Evolutionary conservation across 2,113 vertebrate species (phyloP), one percentile per base, ranked within the genome.

Genomic region (Misgurnus mizolepis): DNA sequence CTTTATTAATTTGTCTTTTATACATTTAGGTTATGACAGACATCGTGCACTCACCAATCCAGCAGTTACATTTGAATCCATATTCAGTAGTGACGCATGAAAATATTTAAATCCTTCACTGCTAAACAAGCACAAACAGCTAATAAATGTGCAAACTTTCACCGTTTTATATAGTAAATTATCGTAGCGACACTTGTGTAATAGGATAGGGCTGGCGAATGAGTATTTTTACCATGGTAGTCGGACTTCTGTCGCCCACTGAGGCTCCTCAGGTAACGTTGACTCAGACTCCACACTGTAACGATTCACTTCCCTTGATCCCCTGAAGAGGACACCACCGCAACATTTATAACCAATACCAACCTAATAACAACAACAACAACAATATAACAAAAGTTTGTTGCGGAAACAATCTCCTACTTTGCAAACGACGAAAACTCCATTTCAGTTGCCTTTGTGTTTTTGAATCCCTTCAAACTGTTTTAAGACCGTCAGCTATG

Each of bases 231-330:
- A 87, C 82, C 82, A 60, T 6, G 76, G 41, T 39, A 70, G 4
- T n/a, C 14, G 53, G 22, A 64, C 18, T 17, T 50, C 49, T 62
- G 27, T 71, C 61, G 74, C 40, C 65, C 69, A 72, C 22, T 68
- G 71, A 17, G 39, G 45, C 17, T 87, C 72, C 18, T 3, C 47
- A 34, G 9, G 73, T 22, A 18, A 45, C 34, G 2, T 47, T n/a
- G n/a, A 43, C 41, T 49, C 15, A 4, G 4, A 6, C 7, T 67
- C 40, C 14, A 61, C 72, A 69, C 43, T 34, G 49, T 11, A 40
- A 56, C 85, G 73, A 22, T 84, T 76, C 41, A 88, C 87, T 55
- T 78, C 77, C 55, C 74, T 80, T 9, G 86, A 87, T 7, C 58
- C 75, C 80, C 86, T 87, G 76, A 4, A 73, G 60, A 55, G 14